Percentiles rank a stretch among this genome's conserved stretches.
Conservation (phyloP, 2,888 invertebrate genomes). For the Ophraella communa region DNA sequence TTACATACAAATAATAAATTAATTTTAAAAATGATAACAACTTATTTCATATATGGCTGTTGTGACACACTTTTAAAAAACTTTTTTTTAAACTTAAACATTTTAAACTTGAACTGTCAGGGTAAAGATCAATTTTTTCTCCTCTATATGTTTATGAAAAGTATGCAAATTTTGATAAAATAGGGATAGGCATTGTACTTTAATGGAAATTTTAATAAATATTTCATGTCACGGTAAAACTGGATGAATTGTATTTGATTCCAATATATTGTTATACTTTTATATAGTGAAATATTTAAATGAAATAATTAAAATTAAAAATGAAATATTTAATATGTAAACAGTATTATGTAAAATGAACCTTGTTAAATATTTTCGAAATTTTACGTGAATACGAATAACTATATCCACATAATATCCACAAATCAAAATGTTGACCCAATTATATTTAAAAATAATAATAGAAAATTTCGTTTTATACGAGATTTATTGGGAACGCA, state of each 20-base stretch:
- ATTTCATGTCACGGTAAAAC: not conserved
- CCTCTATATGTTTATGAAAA: not conserved
- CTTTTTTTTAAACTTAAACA: too few species aligned
- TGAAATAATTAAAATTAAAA: slow-evolving; percentile 11
- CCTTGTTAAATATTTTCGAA: not conserved
- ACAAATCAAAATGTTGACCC: not conserved
- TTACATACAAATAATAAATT: too few species aligned
- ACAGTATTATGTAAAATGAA: not conserved
- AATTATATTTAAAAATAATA: slow-evolving; percentile 15
- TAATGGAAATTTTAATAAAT: not conserved
- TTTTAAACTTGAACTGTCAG: too few species aligned
- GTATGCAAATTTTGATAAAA: not conserved
- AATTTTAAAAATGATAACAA: too few species aligned
- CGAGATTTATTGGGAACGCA: slow-evolving; percentile 7
- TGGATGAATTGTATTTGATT: not conserved
- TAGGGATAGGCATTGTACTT: not conserved
- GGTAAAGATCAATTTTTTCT: too few species aligned
- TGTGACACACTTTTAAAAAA: too few species aligned
- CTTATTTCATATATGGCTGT: too few species aligned
- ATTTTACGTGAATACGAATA: not conserved
- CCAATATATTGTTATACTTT: not conserved
- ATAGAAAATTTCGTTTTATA: slow-evolving; percentile 4
- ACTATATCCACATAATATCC: not conserved
- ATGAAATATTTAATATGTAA: not conserved
- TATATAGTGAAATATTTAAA: not conserved